phyloP scores from a whole-genome alignment of 1,140 invertebrate genomes.

The Latrodectus geometricus region DNA sequence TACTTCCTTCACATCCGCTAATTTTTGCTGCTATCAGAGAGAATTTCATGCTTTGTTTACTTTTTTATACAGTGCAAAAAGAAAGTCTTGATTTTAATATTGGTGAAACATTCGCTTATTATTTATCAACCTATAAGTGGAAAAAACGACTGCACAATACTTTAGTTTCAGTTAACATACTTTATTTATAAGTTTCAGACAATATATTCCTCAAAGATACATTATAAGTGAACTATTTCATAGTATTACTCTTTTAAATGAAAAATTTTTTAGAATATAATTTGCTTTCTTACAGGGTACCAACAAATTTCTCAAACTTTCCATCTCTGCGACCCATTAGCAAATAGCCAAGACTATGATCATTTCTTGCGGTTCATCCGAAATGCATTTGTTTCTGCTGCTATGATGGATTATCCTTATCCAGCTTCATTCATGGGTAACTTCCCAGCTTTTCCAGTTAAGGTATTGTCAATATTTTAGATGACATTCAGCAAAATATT shows the following conservation, averaged over 20 bases:
- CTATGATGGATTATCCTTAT: conserved; percentile 95
- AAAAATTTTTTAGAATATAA: not conserved
- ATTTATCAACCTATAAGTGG: no score
- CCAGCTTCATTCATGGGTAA: conserved; percentile 81
- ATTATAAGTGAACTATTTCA: not conserved
- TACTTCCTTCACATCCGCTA: no score
- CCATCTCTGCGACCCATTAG: conserved; percentile 66
- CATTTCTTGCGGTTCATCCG: conserved; percentile 65
- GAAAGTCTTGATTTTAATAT: no score
- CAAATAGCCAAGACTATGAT: conserved; percentile 63
- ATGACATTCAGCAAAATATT: no score
- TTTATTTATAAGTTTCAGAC: no score
- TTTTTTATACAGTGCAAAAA: no score
- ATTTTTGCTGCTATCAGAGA: no score
- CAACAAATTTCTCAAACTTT: conserved; percentile 38
- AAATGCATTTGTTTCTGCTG: conserved; percentile 80
- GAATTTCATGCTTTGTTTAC: no score
- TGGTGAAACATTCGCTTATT: no score
- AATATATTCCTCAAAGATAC: no score
- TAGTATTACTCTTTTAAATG: not conserved
- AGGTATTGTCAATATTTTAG: conserved; percentile 68
- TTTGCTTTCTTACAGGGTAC: conserved; percentile 14
- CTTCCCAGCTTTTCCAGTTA: conserved; percentile 85
- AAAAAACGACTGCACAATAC: no score
- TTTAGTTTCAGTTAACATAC: no score